phyloP scores from a whole-genome alignment of 2,113 vertebrate genomes.

The Oryzias javanicus region DNA sequence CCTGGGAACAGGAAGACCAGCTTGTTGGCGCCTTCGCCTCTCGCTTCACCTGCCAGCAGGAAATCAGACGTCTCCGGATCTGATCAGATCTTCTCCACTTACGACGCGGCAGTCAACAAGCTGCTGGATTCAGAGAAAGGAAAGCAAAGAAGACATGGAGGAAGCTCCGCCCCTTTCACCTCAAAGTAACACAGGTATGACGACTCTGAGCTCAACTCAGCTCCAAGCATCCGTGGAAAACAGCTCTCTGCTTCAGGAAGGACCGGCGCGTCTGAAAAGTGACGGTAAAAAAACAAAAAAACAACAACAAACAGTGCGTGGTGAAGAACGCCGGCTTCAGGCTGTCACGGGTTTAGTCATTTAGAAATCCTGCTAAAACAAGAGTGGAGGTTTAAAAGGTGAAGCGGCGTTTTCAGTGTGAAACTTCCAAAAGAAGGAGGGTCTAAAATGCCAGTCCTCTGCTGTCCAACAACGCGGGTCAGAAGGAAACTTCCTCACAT shows the following conservation, averaged over 20 bases:
- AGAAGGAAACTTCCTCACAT: conserved; percentile 23
- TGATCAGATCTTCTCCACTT: too few relatives aligned
- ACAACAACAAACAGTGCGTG: too few relatives aligned
- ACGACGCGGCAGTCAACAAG: background rate
- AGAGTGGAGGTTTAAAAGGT: background rate
- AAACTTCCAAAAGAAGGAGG: conserved; percentile 2
- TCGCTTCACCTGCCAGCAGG: conserved; percentile 63
- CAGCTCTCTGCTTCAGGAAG: too few relatives aligned
- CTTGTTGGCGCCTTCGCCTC: background rate
- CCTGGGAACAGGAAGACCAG: background rate
- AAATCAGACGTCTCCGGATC: conserved; percentile 25
- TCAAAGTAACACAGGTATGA: too few relatives aligned
- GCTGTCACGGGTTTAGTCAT: too few relatives aligned
- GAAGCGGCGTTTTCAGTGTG: background rate
- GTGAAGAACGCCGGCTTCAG: too few relatives aligned
- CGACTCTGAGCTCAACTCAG: too few relatives aligned
- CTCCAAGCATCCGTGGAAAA: too few relatives aligned
- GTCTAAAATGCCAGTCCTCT: conserved; percentile 42
- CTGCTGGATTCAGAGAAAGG: conserved; percentile 14
- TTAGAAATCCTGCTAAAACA: too few relatives aligned
- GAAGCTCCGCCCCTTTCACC: background rate
- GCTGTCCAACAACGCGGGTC: conserved; percentile 18
- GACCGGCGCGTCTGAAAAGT: too few relatives aligned
- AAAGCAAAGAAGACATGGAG: conserved; percentile 4
- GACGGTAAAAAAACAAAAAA: too few relatives aligned